Evolutionary conservation across 1,140 invertebrate species (phyloP).

Genomic region (Mercenaria mercenaria): DNA sequence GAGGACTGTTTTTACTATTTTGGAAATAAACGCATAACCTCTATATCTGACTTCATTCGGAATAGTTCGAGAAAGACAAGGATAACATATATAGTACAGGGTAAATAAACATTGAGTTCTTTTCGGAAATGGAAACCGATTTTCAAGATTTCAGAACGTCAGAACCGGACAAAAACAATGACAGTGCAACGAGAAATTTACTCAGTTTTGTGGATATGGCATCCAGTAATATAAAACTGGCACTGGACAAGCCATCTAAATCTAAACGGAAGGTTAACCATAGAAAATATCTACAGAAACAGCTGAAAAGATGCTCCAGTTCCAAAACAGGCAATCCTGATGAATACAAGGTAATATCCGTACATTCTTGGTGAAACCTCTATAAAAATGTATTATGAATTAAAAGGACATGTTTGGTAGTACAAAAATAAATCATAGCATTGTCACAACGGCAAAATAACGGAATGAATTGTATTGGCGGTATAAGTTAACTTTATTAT

Average conservation of each 20-base stretch:
- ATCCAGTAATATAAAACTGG: slow-evolving; percentile 80
- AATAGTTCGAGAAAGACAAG: too few species aligned
- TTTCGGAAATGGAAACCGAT: slow-evolving; percentile 36
- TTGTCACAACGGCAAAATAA: too few species aligned
- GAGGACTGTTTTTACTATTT: too few species aligned
- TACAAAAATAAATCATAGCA: too few species aligned
- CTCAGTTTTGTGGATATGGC: slow-evolving; percentile 82
- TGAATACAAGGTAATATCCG: slow-evolving; percentile 18
- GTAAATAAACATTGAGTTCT: too few species aligned
- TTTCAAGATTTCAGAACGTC: neutral
- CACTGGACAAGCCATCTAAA: slow-evolving; percentile 78
- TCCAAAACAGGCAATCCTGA: slow-evolving; percentile 49
- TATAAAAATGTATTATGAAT: too few species aligned
- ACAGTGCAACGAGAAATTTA: slow-evolving; percentile 73
- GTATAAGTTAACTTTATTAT: too few species aligned
- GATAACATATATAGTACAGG: too few species aligned
- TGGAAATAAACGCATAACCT: too few species aligned
- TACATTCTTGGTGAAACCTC: too few species aligned
- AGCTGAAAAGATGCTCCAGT: slow-evolving; percentile 78
- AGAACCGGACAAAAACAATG: slow-evolving; percentile 8
- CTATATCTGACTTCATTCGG: too few species aligned
- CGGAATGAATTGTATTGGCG: too few species aligned
- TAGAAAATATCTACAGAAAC: slow-evolving; percentile 84
- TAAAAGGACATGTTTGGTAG: neutral
- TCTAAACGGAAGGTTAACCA: slow-evolving; percentile 84